These are phyloP conservation scores for Arothron firmamentum DNA, from an alignment of 2,113 vertebrate genomes.

Conservation along the genomic window DNA sequence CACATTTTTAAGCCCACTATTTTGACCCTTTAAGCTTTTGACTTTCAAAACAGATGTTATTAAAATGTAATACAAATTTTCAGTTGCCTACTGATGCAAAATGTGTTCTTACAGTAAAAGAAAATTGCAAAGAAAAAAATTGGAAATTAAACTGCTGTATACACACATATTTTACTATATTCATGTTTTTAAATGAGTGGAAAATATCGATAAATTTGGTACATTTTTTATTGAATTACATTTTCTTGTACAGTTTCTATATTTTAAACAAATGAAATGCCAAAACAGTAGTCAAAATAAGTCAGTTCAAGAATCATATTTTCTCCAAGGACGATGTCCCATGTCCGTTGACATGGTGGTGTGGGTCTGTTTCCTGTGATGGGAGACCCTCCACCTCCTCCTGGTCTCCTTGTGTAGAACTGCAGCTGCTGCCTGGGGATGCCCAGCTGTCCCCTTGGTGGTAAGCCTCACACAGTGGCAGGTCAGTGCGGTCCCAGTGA, in stretches of 20 bases:
- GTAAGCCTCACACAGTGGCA: constrained; percentile 92
- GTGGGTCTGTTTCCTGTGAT: constrained; percentile 69
- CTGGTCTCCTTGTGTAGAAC: constrained; percentile 64
- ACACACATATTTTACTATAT: background rate
- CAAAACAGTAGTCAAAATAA: background rate
- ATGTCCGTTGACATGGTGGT: constrained; percentile 82
- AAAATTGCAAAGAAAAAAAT: constrained; percentile 12
- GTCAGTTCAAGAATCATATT: background rate
- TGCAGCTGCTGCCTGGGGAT: constrained; percentile 75
- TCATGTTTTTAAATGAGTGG: background rate
- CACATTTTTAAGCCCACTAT: background rate
- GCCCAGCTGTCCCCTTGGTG: constrained; percentile 80
- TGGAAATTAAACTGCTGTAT: background rate
- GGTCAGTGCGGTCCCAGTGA: constrained; percentile 88
- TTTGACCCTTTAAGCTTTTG: background rate
- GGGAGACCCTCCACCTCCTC: constrained; percentile 60
- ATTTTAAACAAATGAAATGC: background rate
- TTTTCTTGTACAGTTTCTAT: too few species aligned
- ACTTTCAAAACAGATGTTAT: background rate
- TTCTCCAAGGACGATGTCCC: constrained; percentile 67
- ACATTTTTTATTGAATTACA: too few species aligned
- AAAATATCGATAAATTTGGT: too few species aligned
- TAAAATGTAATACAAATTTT: background rate
- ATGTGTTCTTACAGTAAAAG: constrained; percentile 3
- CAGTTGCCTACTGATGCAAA: background rate